Evolutionary conservation across 1,140 invertebrate species (phyloP).

Genomic region (fruit fly (Drosophila melanogaster)): DNA sequence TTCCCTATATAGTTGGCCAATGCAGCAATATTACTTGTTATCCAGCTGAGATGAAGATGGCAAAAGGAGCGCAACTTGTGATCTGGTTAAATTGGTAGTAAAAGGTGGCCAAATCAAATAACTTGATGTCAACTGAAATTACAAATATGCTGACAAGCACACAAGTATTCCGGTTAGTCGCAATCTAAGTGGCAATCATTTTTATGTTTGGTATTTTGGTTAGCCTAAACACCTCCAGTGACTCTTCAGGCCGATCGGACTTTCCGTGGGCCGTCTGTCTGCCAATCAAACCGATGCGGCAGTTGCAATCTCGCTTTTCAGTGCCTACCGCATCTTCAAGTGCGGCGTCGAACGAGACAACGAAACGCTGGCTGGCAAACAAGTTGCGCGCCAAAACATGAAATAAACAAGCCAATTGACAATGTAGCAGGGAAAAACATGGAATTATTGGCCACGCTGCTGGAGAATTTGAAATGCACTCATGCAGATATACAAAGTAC

Average conservation of each 20-base stretch:
- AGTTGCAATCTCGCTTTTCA: slow-evolving; percentile 15
- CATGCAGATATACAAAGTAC: not conserved
- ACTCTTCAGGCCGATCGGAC: slow-evolving; percentile 9
- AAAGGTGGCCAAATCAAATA: no score
- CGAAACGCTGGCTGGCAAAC: slow-evolving; percentile 56
- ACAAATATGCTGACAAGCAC: not conserved
- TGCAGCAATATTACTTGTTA: no score
- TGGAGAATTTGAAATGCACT: slow-evolving; percentile 9
- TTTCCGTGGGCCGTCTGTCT: slow-evolving; percentile 49
- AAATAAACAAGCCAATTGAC: slow-evolving; percentile 78
- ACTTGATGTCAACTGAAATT: not conserved
- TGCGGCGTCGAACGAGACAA: slow-evolving; percentile 16
- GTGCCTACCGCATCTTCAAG: slow-evolving; percentile 34
- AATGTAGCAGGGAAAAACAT: slow-evolving; percentile 36
- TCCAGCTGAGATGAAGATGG: no score
- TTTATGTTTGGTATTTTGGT: slow-evolving; percentile 3
- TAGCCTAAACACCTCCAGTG: slow-evolving; percentile 13
- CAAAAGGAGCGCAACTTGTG: no score
- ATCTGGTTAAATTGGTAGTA: no score
- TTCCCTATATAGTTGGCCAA: not conserved
- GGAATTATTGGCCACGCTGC: not conserved
- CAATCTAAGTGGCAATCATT: not conserved
- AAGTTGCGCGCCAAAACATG: slow-evolving; percentile 79
- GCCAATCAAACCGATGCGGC: slow-evolving; percentile 57
- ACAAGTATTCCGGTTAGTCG: no score